These are phyloP conservation scores for Perizoma affinitatum DNA, from an alignment of 2,888 invertebrate genomes.

Conservation along the genomic window DNA sequence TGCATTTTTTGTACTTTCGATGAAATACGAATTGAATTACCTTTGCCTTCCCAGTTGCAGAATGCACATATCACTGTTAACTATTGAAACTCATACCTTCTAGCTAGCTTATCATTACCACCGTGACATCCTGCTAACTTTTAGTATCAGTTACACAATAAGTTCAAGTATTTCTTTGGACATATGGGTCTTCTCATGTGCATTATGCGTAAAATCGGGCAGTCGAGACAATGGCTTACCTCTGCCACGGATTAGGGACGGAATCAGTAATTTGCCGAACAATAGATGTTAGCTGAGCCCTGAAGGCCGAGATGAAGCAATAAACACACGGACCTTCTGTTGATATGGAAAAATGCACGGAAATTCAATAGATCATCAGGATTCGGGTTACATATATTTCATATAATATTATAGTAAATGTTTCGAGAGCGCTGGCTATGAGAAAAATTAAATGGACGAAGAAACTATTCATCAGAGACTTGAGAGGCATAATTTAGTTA, in stretches of 20 bases:
- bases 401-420: neutral
- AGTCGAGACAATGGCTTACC: slow-evolving; percentile 66
- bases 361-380: slow-evolving; percentile 38
- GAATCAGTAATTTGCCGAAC: slow-evolving; percentile 75
- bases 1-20: neutral
- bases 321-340: slow-evolving; percentile 50
- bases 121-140: slow-evolving; percentile 8
- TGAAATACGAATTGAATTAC: too few species aligned
- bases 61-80: too few species aligned
- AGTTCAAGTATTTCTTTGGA: slow-evolving; percentile 26
- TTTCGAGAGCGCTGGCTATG: too few species aligned
- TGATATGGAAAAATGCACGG: slow-evolving; percentile 47
- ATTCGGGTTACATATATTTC: neutral
- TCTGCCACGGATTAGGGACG: slow-evolving; percentile 71
- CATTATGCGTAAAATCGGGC: slow-evolving; percentile 72
- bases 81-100: too few species aligned
- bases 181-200: slow-evolving; percentile 51
- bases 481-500: too few species aligned
- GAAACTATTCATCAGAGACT: too few species aligned
- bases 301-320: slow-evolving; percentile 72
- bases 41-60: too few species aligned
- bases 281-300: slow-evolving; percentile 75
- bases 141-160: slow-evolving; percentile 31
- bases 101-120: neutral
- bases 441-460: too few species aligned